phyloP scores from a whole-genome alignment of 2,888 invertebrate genomes.

The Dusona sp. region DNA sequence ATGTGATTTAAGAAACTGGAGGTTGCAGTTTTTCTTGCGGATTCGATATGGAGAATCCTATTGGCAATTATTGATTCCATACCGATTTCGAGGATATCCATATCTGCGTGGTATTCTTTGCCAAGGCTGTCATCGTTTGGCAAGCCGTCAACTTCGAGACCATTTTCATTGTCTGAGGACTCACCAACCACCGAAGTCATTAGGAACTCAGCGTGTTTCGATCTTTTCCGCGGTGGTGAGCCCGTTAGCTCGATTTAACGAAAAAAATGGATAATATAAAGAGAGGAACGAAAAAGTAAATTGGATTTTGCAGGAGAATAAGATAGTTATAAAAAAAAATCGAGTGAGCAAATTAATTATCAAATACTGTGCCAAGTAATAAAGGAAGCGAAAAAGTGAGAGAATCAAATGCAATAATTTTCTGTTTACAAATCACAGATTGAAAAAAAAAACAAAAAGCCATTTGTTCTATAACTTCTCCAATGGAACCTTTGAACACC shows the following conservation, averaged over 20 bases:
- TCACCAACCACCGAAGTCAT: background rate
- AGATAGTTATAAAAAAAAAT: background rate
- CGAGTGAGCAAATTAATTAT: too few species aligned
- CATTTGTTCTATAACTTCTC: too few species aligned
- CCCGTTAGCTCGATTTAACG: background rate
- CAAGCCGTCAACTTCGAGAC: background rate
- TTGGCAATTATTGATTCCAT: too few species aligned
- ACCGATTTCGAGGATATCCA: background rate
- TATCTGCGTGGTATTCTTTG: background rate
- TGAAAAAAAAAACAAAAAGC: too few species aligned
- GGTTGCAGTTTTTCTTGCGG: too few species aligned
- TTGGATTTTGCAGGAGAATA: background rate
- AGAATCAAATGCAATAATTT: background rate
- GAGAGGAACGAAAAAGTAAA: background rate
- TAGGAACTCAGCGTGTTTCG: background rate
- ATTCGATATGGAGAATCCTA: too few species aligned
- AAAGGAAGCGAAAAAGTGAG: background rate
- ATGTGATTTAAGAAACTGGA: too few species aligned
- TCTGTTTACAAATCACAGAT: background rate
- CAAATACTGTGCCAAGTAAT: background rate
- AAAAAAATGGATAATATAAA: too few species aligned
- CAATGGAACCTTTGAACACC: too few species aligned
- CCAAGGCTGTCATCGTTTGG: constrained; percentile 1
- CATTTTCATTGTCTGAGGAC: background rate
- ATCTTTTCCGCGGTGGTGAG: background rate